Percentiles rank a stretch among this genome's conserved stretches.
Evolutionary conservation across 2,797 vertebrate genomes (phyloP).

Genomic region (Sebastes hubbsi): DNA sequence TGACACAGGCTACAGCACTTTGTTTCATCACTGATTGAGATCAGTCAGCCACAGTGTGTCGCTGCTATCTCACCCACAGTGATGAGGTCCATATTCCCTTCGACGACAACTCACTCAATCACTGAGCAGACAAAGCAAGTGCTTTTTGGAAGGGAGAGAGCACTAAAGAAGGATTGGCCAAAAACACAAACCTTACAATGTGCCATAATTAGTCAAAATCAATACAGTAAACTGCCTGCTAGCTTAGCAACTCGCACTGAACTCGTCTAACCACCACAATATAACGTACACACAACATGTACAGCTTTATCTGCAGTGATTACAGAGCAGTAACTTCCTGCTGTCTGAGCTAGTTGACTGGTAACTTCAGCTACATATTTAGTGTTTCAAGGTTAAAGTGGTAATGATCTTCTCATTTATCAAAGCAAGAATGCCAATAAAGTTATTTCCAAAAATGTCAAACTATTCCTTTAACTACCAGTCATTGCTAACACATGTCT

Average conservation of each 20-base stretch:
- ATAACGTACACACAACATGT: not conserved
- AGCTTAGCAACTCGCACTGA: not conserved
- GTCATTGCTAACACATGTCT: not conserved
- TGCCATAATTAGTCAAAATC: not conserved
- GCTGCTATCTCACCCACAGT: constrained; percentile 85
- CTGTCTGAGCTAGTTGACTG: not conserved
- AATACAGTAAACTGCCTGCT: not conserved
- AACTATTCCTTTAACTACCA: not conserved
- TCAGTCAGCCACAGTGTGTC: constrained; percentile 64
- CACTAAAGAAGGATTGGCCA: too few species aligned
- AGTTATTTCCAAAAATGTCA: not conserved
- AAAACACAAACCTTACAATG: not conserved
- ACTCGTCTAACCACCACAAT: not conserved
- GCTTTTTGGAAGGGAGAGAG: constrained; percentile 80
- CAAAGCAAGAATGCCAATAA: not conserved
- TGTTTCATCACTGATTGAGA: constrained; percentile 86
- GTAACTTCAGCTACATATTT: not conserved
- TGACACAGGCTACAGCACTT: constrained; percentile 27
- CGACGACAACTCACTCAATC: constrained; percentile 82
- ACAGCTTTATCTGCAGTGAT: not conserved
- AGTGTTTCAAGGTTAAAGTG: not conserved
- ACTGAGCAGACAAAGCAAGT: constrained; percentile 76
- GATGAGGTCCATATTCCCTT: constrained; percentile 80
- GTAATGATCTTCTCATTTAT: not conserved
- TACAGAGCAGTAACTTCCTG: not conserved